These are phyloP conservation scores for Hydra vulgaris DNA, from an alignment of 30 jellyfish, hydroid and myxozoan genomes.

Conservation along the genomic window DNA sequence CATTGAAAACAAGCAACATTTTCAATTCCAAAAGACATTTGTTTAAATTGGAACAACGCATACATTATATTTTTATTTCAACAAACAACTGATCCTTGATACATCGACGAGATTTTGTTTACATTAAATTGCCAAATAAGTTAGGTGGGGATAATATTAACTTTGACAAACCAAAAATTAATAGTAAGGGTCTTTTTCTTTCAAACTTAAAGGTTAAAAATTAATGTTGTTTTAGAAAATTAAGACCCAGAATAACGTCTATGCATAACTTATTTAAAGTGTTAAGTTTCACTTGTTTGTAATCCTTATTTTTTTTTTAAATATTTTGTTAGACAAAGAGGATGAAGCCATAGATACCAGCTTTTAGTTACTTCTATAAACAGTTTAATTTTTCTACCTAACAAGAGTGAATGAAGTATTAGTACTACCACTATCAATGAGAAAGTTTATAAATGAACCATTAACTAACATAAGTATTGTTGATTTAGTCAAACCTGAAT, in stretches of 20 bases:
- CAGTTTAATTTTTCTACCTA: background rate
- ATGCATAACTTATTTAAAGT: background rate
- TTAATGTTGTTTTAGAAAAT: constrained; percentile 7
- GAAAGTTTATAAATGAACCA: background rate
- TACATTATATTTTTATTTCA: background rate
- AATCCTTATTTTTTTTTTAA: background rate
- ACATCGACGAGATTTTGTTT: background rate
- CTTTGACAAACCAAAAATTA: background rate
- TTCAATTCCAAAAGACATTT: background rate
- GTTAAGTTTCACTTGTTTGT: background rate
- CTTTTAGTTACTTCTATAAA: background rate
- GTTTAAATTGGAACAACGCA: background rate
- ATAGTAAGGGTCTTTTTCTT: background rate
- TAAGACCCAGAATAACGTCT: constrained; percentile 19
- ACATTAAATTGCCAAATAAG: background rate
- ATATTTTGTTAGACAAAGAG: background rate
- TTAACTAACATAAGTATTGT: background rate
- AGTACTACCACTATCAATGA: constrained; percentile 21
- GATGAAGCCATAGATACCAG: background rate
- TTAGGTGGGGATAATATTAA: background rate
- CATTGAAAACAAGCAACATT: background rate
- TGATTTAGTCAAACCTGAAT: background rate
- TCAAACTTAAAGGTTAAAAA: background rate
- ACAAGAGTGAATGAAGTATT: background rate
- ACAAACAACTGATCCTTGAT: background rate